Evolutionary conservation across 1,140 invertebrate genomes (phyloP), one percentile per base, ranked within the genome.

Genomic region (Brachionus plicatilis): DNA sequence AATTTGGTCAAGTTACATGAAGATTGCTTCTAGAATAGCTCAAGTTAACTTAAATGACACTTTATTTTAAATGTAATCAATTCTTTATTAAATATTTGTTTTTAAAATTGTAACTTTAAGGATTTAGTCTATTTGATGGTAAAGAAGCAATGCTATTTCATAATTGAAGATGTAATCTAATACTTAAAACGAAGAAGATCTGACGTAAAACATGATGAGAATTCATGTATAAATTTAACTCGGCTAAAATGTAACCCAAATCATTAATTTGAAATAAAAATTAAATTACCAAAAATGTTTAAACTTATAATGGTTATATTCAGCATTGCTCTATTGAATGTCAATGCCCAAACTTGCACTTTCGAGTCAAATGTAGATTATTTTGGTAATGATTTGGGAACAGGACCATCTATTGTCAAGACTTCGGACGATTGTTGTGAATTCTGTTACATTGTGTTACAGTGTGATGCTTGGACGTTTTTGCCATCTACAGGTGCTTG

Each of bases 311-410:
- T 72, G 14, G 29, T 72, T 17, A 7, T 72, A n/a, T 17, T 72
- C 33, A 72, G 68, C 37, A 17, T 72, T 41, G 29, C 6, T 20
- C 33, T 72, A 20, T 72, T 14, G 29, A 43, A 43, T 72, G 37
- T 72, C 17, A 41, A 72, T 72, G 76, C 12, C 9, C 76, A 80
- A 80, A 17, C 17, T 17, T 80, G 76, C 20, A 11, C 43, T 17
- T 80, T 53, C 17, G 50, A 65, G 53, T 60, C 50, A 56, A 80
- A 80, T 65, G 56, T 65, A 53, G 76, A 80, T 65, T 80, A 80
- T 65, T 80, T 60, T 17, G 76, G 76, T 11, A 80, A 80, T 56
- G 76, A 80, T 53, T 65, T 80, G 29, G 24, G 43, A 33, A 53
- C 47, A 5, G n/a, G 7, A 14, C 68, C 68, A 72, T 56, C 29